Evolutionary conservation across 2,888 invertebrate species (phyloP).

Genomic region (Sisyra terminalis): DNA sequence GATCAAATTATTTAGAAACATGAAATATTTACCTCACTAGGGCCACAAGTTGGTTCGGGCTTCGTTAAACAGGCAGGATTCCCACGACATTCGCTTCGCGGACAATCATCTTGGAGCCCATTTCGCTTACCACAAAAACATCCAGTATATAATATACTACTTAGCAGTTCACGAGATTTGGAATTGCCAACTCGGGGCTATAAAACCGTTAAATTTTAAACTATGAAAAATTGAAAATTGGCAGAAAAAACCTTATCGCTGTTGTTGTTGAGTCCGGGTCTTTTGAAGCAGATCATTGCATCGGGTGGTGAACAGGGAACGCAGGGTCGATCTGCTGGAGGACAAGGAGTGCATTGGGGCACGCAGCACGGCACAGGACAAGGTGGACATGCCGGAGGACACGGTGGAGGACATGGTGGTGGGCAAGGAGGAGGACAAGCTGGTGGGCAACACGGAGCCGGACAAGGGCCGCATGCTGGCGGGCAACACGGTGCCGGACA

Average conservation of each 20-base stretch:
- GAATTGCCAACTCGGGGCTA: constrained; percentile 16
- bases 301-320: neutral
- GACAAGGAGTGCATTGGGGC: neutral
- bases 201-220: too few relatives aligned
- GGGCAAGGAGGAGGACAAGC: neutral
- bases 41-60: constrained; percentile 31
- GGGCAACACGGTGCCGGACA: neutral
- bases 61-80: constrained; percentile 29
- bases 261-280: neutral
- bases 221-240: too few relatives aligned
- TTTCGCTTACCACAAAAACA: constrained; percentile 40
- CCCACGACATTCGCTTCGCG: constrained; percentile 32
- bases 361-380: constrained; percentile 1
- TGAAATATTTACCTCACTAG: constrained; percentile 17
- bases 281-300: neutral
- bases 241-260: too few relatives aligned
- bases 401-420: neutral
- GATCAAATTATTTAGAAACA: too few relatives aligned
- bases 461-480: neutral
- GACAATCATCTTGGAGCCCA: constrained; percentile 41
- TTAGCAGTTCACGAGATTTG: constrained; percentile 35
- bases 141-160: constrained; percentile 32
- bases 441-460: neutral
- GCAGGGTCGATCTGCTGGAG: neutral
- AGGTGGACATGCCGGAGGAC: constrained; percentile 1